Base-by-base conservation (phyloP, 2,113 vertebrate genomes). In the Oreotrochilus melanogaster region DNA sequence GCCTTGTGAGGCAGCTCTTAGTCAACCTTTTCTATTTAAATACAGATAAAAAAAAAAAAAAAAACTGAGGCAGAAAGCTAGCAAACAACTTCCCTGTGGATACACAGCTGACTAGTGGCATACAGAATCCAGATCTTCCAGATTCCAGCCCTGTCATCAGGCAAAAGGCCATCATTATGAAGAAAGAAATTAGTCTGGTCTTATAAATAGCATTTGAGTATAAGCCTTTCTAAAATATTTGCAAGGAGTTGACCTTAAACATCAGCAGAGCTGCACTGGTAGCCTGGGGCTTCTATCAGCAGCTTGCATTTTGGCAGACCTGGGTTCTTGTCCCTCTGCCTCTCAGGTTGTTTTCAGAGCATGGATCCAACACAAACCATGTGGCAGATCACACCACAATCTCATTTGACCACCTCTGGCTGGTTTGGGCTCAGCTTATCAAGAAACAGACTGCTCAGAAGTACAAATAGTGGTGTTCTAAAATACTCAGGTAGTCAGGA, bases 141-240 rank as follows among this genome's bases (percentile, higher is more conserved):
- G 92, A 96, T 96, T 96, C 94, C 96, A 86, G 65, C 70, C 35
- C 75, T 74, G 82, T 88, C 93, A 95, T 86, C 92, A 94, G 79
- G n/a, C 69, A 94, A 76, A 96, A 95, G 95, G 96, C 97, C 97
- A 92, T 96, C 93, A 97, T 97, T 96, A 96, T 1, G 64, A 95
- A 84, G 86, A 83, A 93, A 93, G 86, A 57, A 97, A 97, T 96
- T 75, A 96, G 94, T 95, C 89, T 92, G 79, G 81, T 89, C 96
- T 97, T 97, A 91, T 91, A 96, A 97, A 96, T 95, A 92, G 90
- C 88, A 89, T 93, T 96, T 94, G 91, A 95, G 96, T 91, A 89
- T 81, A 95, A 93, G 87, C 88, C 97, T 97, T 97, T 93, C 97
- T 96, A 86, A 96, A 92, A 57, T 74, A 88, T 84, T 91, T 81